These are phyloP conservation scores for Eupithecia centaureata DNA, from an alignment of 2,888 invertebrate species.

Conservation along the genomic window DNA sequence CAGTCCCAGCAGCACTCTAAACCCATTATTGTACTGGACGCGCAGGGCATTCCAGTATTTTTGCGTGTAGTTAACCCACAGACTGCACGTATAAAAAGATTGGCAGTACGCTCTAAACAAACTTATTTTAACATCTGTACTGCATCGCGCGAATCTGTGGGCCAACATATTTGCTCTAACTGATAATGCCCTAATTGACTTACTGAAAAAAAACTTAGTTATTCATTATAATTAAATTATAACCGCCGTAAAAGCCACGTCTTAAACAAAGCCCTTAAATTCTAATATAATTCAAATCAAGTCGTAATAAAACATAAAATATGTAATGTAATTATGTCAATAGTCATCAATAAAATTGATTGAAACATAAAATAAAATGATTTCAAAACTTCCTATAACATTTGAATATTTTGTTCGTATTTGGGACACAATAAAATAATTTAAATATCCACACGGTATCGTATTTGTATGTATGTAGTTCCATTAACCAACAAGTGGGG, in stretches of 20 bases:
- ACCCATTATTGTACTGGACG: too few relatives aligned
- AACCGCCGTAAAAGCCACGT: neutral
- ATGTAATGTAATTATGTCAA: slow-evolving; percentile 15
- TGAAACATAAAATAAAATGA: slow-evolving; percentile 26
- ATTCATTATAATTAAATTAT: neutral
- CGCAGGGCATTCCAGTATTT: too few relatives aligned
- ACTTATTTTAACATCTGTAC: too few relatives aligned
- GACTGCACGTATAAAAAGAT: too few relatives aligned
- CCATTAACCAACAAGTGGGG: slow-evolving; percentile 35
- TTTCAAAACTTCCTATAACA: slow-evolving; percentile 11
- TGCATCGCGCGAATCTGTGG: too few relatives aligned
- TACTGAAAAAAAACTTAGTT: neutral
- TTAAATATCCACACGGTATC: slow-evolving; percentile 12
- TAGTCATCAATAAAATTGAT: slow-evolving; percentile 20
- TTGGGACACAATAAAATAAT: slow-evolving; percentile 27
- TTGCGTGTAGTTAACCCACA: too few relatives aligned
- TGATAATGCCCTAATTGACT: too few relatives aligned
- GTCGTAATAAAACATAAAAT: slow-evolving; percentile 3
- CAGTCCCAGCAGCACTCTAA: too few relatives aligned
- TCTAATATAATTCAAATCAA: slow-evolving; percentile 6
- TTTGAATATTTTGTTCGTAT: slow-evolving; percentile 24
- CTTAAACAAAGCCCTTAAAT: neutral
- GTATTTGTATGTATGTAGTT: slow-evolving; percentile 20
- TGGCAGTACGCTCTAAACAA: too few relatives aligned
- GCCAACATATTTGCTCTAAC: too few relatives aligned